A percentile compares a stretch with the other conserved stretches of the same genome.
Conservation (phyloP, 2,888 invertebrate species). For the Tetanocera ferruginea region DNA sequence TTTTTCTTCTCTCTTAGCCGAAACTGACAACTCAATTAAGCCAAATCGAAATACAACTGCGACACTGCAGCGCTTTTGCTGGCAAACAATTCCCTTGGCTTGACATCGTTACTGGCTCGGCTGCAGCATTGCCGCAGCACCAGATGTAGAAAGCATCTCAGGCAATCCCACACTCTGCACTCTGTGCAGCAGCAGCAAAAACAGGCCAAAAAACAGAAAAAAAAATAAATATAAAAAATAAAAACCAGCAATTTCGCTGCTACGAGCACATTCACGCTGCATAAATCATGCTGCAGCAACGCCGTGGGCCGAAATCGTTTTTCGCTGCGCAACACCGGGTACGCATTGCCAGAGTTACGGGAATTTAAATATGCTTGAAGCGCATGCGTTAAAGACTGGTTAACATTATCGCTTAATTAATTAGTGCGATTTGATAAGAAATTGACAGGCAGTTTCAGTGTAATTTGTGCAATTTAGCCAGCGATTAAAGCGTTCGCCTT, state of each 20-base stretch:
- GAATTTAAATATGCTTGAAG: slow-evolving; percentile 11
- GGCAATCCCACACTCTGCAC: neutral
- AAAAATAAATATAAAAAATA: neutral
- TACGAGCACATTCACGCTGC: slow-evolving; percentile 34
- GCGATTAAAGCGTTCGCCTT: neutral
- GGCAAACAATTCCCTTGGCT: neutral
- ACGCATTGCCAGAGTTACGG: slow-evolving; percentile 17
- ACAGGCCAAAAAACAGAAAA: neutral
- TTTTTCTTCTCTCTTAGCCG: neutral
- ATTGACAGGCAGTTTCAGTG: slow-evolving; percentile 43
- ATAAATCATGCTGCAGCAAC: slow-evolving; percentile 42
- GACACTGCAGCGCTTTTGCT: slow-evolving; percentile 12
- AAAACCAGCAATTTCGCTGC: neutral
- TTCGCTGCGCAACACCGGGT: slow-evolving; percentile 21
- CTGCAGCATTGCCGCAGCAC: too few species aligned
- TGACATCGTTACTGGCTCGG: neutral
- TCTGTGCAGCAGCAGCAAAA: neutral
- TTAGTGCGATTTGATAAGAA: slow-evolving; percentile 52
- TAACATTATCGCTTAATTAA: slow-evolving; percentile 51
- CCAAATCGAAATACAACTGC: slow-evolving; percentile 47
- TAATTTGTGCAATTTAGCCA: slow-evolving; percentile 25
- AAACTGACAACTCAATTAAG: slow-evolving; percentile 50
- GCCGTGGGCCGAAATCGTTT: slow-evolving; percentile 38
- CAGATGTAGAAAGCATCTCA: too few species aligned
- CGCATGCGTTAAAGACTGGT: slow-evolving; percentile 47